Evolutionary conservation across 2,888 invertebrate species (phyloP), one percentile per base, ranked within the genome.

Genomic region (Emesis russula): DNA sequence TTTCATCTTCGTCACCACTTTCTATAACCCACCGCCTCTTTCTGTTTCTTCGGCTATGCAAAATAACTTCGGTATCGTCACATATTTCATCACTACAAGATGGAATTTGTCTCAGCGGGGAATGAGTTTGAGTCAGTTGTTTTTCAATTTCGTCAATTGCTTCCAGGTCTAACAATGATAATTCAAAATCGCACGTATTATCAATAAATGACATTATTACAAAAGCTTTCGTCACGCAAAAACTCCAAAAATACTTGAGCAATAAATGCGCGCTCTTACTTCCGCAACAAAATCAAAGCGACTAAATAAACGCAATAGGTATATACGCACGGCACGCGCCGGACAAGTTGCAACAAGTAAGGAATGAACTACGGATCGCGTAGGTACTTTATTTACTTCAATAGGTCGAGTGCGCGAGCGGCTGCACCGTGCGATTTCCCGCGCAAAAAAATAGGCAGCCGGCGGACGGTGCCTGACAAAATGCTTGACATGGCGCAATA

Each of bases 141-240:
- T 79, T 79, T 88, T 90, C 90, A 85, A 88, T 83, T 88, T 90
- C 90, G 86, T 90, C 88, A 88, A 90, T 90, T 88, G 88, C 85
- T 90, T 88, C 86, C 85, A 90, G 70, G 81, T 90, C 86, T 81
- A 81, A 73, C 83, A 90, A 83, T 66, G 88, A 90, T 74, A 88
- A 82, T 86, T 90, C 85, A 86, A 88, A 86, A 88, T 90, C 86
- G 88, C 80, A 85, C 85, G 85, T 86, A 87, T 82, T 81, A 83
- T 87, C 89, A 85, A 83, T 85, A 85, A 83, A 85, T 48, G 86
- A 86, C 85, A 87, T 85, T 48, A 81, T 81, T 84, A 83, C 71
- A 53, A 83, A 80, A 83, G 77, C 77, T 83, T 80, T 70, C 75
- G 79, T 80, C 80, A 80, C 79, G 80, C 80, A 83, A 76, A 83